Percentiles rank a stretch among this genome's conserved stretches.
Evolutionary conservation across 2,797 vertebrate species (phyloP).

Genomic region (Chrysolophus pictus): DNA sequence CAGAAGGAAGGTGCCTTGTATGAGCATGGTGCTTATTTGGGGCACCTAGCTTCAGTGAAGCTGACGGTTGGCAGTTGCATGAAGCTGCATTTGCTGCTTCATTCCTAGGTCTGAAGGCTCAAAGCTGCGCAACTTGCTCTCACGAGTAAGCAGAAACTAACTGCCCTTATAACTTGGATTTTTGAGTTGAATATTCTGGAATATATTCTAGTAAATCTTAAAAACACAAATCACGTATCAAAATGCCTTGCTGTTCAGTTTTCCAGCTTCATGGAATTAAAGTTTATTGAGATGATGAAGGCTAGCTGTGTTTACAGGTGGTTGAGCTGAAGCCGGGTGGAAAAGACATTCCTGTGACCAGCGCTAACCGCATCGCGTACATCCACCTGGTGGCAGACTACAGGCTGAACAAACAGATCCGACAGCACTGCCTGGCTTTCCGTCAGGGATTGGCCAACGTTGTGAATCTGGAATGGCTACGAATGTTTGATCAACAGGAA

Average conservation of each 20-base stretch:
- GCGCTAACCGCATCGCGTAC: conserved; percentile 95
- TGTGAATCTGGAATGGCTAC: conserved; percentile 96
- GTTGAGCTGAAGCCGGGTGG: conserved; percentile 93
- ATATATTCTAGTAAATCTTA: neutral
- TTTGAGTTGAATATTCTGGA: neutral
- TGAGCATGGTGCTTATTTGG: neutral
- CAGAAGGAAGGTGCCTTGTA: neutral
- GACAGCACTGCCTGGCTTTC: conserved; percentile 94
- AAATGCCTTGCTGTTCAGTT: neutral
- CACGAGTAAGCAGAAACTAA: neutral
- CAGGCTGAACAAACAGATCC: conserved; percentile 94
- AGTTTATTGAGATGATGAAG: neutral
- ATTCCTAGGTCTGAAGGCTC: neutral
- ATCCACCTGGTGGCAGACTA: conserved; percentile 97
- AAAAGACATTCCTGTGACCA: conserved; percentile 95
- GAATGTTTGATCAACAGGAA: conserved; percentile 99
- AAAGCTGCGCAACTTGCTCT: neutral
- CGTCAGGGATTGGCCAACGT: conserved; percentile 96
- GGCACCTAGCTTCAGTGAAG: neutral
- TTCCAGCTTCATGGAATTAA: accelerated
- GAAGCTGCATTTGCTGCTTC: neutral
- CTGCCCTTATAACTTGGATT: neutral
- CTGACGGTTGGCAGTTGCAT: neutral
- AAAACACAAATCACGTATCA: neutral
- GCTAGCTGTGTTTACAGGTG: conserved; percentile 81